Evolutionary conservation across 1,140 invertebrate species (phyloP).

Genomic region (Drosophila eugracilis): DNA sequence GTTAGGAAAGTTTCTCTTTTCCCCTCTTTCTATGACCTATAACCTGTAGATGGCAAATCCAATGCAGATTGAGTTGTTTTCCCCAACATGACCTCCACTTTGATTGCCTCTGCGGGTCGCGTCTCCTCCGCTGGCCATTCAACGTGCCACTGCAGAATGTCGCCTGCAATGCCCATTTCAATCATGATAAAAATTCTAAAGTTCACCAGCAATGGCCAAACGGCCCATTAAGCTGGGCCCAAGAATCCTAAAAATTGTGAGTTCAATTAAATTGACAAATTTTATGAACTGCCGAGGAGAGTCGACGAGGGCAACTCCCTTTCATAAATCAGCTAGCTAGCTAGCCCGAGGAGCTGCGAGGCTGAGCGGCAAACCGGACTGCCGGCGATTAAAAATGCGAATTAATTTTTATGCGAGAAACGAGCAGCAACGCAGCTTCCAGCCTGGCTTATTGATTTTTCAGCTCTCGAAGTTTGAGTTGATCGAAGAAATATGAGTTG

Average conservation of each 20-base stretch:
- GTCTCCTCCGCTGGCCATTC: not conserved
- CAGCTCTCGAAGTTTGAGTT: too few species aligned
- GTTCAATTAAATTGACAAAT: constrained; percentile 83
- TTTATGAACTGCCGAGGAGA: constrained; percentile 62
- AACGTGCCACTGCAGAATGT: constrained; percentile 50
- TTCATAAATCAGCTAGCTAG: constrained; percentile 64
- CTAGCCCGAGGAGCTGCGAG: constrained; percentile 1
- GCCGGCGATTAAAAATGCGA: constrained; percentile 65
- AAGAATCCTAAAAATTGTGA: constrained; percentile 75
- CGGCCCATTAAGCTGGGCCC: constrained; percentile 14
- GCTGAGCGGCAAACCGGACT: constrained; percentile 30
- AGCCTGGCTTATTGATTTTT: too few species aligned
- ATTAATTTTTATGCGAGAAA: constrained; percentile 77
- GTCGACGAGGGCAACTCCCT: constrained; percentile 21
- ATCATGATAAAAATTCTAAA: constrained; percentile 78
- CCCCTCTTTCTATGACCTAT: too few species aligned
- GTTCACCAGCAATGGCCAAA: constrained; percentile 32
- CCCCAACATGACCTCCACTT: not conserved
- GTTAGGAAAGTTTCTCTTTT: too few species aligned
- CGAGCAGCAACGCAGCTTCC: constrained; percentile 56
- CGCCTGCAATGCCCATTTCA: constrained; percentile 68
- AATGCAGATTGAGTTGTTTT: constrained; percentile 1
- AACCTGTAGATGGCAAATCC: not conserved
- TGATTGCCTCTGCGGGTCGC: not conserved
- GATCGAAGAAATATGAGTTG: too few species aligned